Conservation (phyloP, 2,888 invertebrate species). For the Asteroscopus sphinx region DNA sequence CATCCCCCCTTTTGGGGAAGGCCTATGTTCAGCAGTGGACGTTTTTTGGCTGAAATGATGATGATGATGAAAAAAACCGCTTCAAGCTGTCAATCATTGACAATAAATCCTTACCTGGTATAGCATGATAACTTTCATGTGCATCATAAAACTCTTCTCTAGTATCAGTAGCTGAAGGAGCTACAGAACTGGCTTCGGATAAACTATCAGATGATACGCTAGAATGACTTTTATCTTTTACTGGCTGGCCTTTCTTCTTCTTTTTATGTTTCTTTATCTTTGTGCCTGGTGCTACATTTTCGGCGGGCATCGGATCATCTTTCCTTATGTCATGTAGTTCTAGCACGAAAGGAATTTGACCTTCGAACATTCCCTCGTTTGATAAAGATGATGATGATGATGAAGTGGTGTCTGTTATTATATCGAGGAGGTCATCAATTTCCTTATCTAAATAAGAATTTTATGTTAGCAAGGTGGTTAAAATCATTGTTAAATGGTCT, state of each 20-base stretch:
- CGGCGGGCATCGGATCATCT: conserved; percentile 54
- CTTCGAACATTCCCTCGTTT: conserved; percentile 54
- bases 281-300: conserved; percentile 12
- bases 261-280: conserved; percentile 66
- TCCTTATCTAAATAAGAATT: conserved; percentile 46
- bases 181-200: conserved; percentile 60
- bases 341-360: conserved; percentile 62
- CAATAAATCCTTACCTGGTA: conserved; percentile 64
- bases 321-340: conserved; percentile 72
- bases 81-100: too few relatives aligned
- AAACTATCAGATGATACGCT: conserved; percentile 63
- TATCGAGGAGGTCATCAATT: conserved; percentile 57
- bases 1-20: too few relatives aligned
- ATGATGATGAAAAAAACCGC: not conserved
- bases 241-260: conserved; percentile 56
- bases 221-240: conserved; percentile 40
- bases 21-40: too few relatives aligned
- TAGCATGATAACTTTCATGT: conserved; percentile 72
- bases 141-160: conserved; percentile 80
- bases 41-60: too few relatives aligned
- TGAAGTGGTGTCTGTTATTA: conserved; percentile 63
- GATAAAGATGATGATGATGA: conserved; percentile 57
- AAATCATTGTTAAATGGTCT: too few relatives aligned
- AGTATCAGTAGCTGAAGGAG: conserved; percentile 44
- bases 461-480: not conserved